A percentile compares a stretch with the other conserved stretches of the same genome.
Evolutionary conservation across 2,888 invertebrate genomes (phyloP).

Genomic region (Ypsolopha scabrella): DNA sequence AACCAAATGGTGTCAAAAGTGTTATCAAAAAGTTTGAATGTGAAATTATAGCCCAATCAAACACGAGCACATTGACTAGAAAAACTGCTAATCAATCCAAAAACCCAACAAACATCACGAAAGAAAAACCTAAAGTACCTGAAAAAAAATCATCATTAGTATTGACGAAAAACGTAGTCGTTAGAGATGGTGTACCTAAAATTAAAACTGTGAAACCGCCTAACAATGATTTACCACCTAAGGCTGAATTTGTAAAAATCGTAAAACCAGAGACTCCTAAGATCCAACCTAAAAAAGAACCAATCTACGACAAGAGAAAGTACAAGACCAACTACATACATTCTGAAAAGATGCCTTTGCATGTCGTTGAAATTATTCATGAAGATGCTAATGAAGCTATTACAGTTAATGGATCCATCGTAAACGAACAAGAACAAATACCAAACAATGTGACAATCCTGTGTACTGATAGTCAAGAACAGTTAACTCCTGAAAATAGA

Average conservation of each 20-base stretch:
- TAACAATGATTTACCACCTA: conserved; percentile 20
- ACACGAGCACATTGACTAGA: conserved; percentile 41
- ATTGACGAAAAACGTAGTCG: conserved; percentile 63
- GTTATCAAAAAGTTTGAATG: conserved; percentile 63
- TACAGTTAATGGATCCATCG: conserved; percentile 6
- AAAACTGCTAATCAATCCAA: conserved; percentile 36
- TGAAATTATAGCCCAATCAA: conserved; percentile 51
- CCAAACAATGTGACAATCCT: neutral
- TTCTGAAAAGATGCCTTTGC: conserved; percentile 50
- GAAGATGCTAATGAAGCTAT: conserved; percentile 45
- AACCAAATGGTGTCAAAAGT: conserved; percentile 47
- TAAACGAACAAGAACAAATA: neutral
- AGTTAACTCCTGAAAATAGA: conserved; percentile 3
- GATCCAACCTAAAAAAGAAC: conserved; percentile 37
- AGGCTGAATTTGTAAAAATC: conserved; percentile 14
- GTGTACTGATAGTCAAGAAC: conserved; percentile 9
- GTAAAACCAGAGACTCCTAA: conserved; percentile 11
- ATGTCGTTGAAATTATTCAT: conserved; percentile 58
- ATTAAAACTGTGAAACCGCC: conserved; percentile 53
- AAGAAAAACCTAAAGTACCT: conserved; percentile 72
- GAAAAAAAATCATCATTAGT: conserved; percentile 69
- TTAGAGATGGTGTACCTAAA: conserved; percentile 65
- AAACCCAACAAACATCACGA: conserved; percentile 28
- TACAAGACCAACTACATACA: conserved; percentile 62
- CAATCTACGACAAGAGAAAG: conserved; percentile 51